Conservation (phyloP, 2,113 vertebrate genomes). For the Gallinago undulata region DNA sequence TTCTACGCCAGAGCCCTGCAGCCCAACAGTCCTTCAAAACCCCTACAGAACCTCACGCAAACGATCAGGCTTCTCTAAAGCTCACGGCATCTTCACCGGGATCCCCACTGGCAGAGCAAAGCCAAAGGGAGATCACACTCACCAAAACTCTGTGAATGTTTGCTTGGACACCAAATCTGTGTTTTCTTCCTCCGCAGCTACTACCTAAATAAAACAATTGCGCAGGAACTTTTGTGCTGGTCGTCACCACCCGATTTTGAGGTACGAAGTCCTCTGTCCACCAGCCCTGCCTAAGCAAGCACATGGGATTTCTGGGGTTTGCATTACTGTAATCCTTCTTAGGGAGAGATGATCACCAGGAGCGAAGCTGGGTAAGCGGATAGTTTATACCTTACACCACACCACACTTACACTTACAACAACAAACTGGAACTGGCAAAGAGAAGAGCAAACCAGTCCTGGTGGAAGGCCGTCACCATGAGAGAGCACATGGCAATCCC, state of each 20-base stretch:
- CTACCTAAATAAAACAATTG: fast-evolving
- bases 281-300: not conserved
- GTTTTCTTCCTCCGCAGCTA: not conserved
- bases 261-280: not conserved
- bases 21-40: fast-evolving
- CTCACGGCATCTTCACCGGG: not conserved
- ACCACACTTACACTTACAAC: not conserved
- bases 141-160: not conserved
- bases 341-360: fast-evolving
- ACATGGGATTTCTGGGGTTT: fast-evolving
- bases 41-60: not conserved
- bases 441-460: not conserved
- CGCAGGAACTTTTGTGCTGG: not conserved
- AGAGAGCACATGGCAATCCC: not conserved
- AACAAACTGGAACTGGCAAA: not conserved
- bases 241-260: fast-evolving
- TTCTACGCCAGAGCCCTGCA: not conserved
- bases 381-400: no score
- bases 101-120: not conserved
- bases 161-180: fast-evolving
- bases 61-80: fast-evolving
- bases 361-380: fast-evolving
- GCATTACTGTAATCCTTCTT: not conserved
- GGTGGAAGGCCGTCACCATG: not conserved
- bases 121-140: not conserved